Percentiles rank a stretch among this genome's conserved stretches.
These are phyloP conservation scores for Suillia variegata DNA, from an alignment of 2,888 invertebrate genomes.

Conservation along the genomic window DNA sequence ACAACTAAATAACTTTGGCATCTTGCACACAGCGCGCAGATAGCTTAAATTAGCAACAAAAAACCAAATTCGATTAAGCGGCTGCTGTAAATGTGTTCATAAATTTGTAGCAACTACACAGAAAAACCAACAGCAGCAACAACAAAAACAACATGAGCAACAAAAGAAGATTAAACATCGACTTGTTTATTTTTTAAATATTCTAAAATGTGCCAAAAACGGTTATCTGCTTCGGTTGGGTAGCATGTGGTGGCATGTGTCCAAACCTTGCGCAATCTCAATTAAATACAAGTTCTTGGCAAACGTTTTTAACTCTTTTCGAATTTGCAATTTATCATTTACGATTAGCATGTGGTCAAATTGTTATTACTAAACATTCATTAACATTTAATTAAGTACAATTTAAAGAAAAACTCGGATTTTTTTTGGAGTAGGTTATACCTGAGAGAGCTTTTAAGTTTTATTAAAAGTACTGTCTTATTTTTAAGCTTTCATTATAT, in stretches of 20 bases:
- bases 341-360: no score
- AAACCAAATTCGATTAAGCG: background rate
- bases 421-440: no score
- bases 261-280: background rate
- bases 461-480: no score
- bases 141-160: background rate
- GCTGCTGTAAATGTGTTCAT: background rate
- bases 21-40: background rate
- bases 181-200: background rate
- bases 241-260: slow-evolving; percentile 3
- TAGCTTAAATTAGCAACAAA: no score
- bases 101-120: background rate
- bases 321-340: no score
- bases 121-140: background rate
- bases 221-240: no score
- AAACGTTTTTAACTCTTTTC: no score
- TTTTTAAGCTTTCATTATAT: no score
- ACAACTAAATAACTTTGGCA: background rate
- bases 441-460: no score
- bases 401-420: no score
- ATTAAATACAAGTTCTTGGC: slow-evolving; percentile 3
- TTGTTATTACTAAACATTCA: no score
- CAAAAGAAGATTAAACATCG: background rate
- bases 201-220: background rate
- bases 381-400: no score